phyloP scores from a whole-genome alignment of 2,888 invertebrate genomes.

The Leucophenga maculata region DNA sequence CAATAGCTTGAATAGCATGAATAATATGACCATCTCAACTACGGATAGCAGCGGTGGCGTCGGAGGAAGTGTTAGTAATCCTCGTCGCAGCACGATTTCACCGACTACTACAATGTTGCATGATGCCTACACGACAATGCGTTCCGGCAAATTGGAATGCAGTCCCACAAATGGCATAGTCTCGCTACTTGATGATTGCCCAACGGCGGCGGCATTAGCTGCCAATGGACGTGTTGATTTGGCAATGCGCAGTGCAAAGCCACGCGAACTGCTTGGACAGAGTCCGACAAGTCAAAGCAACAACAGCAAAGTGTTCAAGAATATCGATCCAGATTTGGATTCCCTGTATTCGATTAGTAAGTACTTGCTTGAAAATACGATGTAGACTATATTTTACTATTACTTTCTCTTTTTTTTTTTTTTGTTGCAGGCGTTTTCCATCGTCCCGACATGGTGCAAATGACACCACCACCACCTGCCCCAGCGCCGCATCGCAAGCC shows the following conservation, averaged over 20 bases:
- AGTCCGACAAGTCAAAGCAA: constrained; percentile 59
- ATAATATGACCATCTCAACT: constrained; percentile 56
- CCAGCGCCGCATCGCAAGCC: constrained; percentile 81
- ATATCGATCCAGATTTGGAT: constrained; percentile 77
- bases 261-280: constrained; percentile 65
- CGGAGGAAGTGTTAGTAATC: constrained; percentile 16
- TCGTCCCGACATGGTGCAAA: constrained; percentile 71
- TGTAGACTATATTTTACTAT: background rate
- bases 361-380: constrained; percentile 37
- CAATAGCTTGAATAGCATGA: constrained; percentile 67
- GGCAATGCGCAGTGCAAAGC: constrained; percentile 39
- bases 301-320: constrained; percentile 72
- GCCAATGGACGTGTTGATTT: background rate
- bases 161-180: constrained; percentile 63
- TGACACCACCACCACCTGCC: constrained; percentile 83
- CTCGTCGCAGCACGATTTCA: constrained; percentile 36
- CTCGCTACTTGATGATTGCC: constrained; percentile 43
- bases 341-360: constrained; percentile 82
- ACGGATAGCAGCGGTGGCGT: constrained; percentile 50
- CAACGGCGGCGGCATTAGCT: background rate
- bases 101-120: constrained; percentile 43
- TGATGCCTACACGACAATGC: constrained; percentile 38
- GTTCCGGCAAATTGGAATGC: constrained; percentile 43
- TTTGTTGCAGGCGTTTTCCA: constrained; percentile 66
- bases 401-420: background rate